phyloP scores from a whole-genome alignment of 2,888 invertebrate species.

The Epirrhoe alternata region DNA sequence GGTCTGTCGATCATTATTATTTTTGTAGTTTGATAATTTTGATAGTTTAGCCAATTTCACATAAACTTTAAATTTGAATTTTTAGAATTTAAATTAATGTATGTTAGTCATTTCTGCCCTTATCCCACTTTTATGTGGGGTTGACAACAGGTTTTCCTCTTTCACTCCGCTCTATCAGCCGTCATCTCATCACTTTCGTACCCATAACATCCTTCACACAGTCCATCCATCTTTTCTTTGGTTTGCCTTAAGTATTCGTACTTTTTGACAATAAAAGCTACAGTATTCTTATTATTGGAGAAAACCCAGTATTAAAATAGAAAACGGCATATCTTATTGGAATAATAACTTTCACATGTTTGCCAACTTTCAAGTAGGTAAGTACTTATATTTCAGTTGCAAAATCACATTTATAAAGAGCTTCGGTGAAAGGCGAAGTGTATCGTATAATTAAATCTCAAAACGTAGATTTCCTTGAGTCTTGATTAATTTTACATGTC shows the following conservation, averaged over 20 bases:
- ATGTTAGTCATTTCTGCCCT: too few species aligned
- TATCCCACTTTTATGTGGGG: too few species aligned
- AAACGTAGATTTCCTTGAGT: slow-evolving; percentile 44
- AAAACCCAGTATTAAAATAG: slow-evolving; percentile 21
- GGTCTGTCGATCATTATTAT: background rate
- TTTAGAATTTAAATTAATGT: too few species aligned
- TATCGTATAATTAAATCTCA: slow-evolving; percentile 39
- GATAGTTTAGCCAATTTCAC: background rate
- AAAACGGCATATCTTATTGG: slow-evolving; percentile 18
- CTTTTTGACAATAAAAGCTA: background rate
- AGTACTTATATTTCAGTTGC: slow-evolving; percentile 27
- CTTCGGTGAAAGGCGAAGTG: slow-evolving; percentile 40
- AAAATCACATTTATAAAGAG: slow-evolving; percentile 31
- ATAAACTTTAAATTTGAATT: too few species aligned
- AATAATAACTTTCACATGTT: slow-evolving; percentile 24
- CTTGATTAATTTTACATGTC: slow-evolving; percentile 38
- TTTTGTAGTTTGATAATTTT: background rate
- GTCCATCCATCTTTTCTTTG: too few species aligned
- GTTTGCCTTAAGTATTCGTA: too few species aligned
- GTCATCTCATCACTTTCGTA: too few species aligned
- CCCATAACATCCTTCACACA: too few species aligned
- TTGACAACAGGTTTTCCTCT: too few species aligned
- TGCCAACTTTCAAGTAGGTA: slow-evolving; percentile 23
- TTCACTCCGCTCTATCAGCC: too few species aligned
- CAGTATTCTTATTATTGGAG: background rate